phyloP scores from a whole-genome alignment of 2,888 invertebrate genomes.

The Heliothis peltigera region DNA sequence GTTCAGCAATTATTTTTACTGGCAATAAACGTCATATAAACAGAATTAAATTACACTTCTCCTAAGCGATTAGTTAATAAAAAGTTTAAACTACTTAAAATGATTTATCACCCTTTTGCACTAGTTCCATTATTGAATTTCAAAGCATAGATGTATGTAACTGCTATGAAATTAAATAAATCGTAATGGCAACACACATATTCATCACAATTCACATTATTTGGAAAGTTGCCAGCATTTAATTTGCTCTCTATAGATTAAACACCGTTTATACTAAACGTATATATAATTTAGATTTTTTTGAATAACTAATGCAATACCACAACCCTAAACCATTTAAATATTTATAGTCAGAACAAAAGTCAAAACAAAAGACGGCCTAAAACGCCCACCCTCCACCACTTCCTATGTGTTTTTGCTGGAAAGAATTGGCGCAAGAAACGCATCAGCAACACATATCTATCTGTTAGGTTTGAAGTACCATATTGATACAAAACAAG shows the following conservation, averaged over 20 bases:
- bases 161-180: not conserved
- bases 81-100: not conserved
- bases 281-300: no score
- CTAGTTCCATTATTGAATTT: not conserved
- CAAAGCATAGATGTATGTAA: not conserved
- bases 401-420: no score
- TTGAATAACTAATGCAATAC: no score
- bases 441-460: no score
- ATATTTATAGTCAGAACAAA: no score
- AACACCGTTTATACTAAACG: no score
- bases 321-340: no score
- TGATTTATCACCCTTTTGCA: conserved; percentile 13
- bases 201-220: not conserved
- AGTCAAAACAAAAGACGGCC: no score
- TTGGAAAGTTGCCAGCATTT: conserved; percentile 14
- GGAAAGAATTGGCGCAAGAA: no score
- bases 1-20: conserved; percentile 1
- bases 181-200: not conserved
- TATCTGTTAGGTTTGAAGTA: no score
- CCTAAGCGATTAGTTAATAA: not conserved
- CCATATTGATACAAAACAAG: no score
- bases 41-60: not conserved
- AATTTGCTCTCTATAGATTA: not conserved
- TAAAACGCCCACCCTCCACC: no score
- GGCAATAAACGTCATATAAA: conserved; percentile 3